These are phyloP conservation scores for Chironomus tepperi DNA, from an alignment of 1,140 invertebrate species.

Conservation along the genomic window DNA sequence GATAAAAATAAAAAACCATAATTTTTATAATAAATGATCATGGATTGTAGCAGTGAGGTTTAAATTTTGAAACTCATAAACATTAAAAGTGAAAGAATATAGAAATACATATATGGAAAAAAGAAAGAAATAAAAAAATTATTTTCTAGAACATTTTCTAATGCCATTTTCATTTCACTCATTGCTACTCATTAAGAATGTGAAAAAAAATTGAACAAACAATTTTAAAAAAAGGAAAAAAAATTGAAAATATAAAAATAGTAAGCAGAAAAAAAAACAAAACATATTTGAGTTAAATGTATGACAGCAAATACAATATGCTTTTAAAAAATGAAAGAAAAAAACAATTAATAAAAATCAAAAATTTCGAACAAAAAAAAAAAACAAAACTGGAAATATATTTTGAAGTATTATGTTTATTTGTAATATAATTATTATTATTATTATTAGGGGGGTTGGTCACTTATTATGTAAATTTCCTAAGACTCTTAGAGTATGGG, in stretches of 20 bases:
- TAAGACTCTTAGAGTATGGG: too few species aligned
- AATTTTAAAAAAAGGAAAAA: neutral
- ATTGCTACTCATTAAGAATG: neutral
- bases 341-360: slow-evolving; percentile 15
- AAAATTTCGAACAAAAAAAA: slow-evolving; percentile 4
- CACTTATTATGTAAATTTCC: too few species aligned
- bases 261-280: neutral
- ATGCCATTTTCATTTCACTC: slow-evolving; percentile 12
- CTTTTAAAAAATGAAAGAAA: neutral
- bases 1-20: neutral
- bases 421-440: neutral
- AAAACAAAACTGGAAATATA: neutral
- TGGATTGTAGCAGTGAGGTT: neutral
- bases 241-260: neutral
- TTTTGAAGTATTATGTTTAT: slow-evolving; percentile 3
- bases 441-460: too few species aligned
- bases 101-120: too few species aligned
- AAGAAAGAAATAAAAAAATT: neutral
- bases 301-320: slow-evolving; percentile 13
- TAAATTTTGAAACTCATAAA: neutral
- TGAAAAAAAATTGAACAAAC: neutral
- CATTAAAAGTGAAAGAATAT: too few species aligned
- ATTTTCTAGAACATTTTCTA: slow-evolving; percentile 14
- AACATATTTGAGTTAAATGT: slow-evolving; percentile 1
- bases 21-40: slow-evolving; percentile 10